Evolutionary conservation across 2,113 vertebrate species (phyloP).

Genomic region (Hippopotamus amphibius): DNA sequence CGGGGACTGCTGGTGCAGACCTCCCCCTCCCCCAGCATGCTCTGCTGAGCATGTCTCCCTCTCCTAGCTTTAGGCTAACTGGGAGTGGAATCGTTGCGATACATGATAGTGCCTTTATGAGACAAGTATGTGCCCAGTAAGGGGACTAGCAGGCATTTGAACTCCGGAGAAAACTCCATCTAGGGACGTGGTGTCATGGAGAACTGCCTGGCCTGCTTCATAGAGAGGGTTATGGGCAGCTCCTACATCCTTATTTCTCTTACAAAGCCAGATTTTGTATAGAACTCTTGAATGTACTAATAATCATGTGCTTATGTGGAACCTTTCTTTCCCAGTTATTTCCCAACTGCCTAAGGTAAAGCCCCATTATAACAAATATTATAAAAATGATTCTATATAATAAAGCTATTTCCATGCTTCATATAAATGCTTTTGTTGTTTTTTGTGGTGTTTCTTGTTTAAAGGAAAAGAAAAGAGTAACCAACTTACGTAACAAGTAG

Average conservation of each 20-base stretch:
- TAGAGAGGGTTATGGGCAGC: not conserved
- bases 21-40: not conserved
- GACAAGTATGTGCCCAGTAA: not conserved
- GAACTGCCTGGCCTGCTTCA: not conserved
- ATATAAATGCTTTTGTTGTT: slow-evolving; percentile 58
- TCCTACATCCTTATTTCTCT: not conserved
- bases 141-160: not conserved
- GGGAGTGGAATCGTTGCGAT: not conserved
- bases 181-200: not conserved
- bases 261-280: not conserved
- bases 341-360: slow-evolving; percentile 41
- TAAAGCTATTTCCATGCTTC: slow-evolving; percentile 70
- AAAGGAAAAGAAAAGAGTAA: not conserved
- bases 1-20: not conserved
- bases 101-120: not conserved
- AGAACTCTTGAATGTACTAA: not conserved
- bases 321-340: slow-evolving; percentile 41
- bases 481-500: not conserved
- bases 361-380: slow-evolving; percentile 9
- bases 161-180: not conserved
- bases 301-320: not conserved
- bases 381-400: slow-evolving; percentile 58
- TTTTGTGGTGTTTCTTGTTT: slow-evolving; percentile 49
- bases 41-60: not conserved
- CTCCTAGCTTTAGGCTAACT: not conserved